Base-by-base conservation (phyloP, 2,113 vertebrate genomes). In the Amblyopsis rosae region DNA sequence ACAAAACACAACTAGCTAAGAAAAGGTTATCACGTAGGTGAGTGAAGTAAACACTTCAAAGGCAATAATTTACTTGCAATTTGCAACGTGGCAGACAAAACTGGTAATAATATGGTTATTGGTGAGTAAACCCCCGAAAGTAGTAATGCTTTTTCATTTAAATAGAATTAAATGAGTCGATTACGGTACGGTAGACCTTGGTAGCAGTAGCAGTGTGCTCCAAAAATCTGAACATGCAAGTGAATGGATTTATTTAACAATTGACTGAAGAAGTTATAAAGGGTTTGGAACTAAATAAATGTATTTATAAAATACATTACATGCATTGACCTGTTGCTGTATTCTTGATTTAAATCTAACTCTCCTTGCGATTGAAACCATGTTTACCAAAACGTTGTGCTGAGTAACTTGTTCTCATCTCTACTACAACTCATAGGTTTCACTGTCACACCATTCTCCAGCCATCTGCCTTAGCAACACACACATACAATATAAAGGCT, bases 11-110 rank as follows among this genome's bases (percentile, higher is more conserved):
- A 67, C 32, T 9, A 10, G 46, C 68, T 3, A 50, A 53, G 66
- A 41, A 67, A 62, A 85, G 84, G 79, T 86, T 82, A 71, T 48
- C 69, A 69, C 0, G 1, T 73, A 46, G 84, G 88, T 89, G 69
- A 85, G 88, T 85, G 13, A 2, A 6, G 12, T 5, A 1, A 4
- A 0, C 13, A n/a, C 15, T 17, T 17, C 12, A 13, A 5, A 3
- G 0, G 7, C n/a, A 48, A 15, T 1, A 7, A 0, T 13, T 3
- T 0, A 13, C 15, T n/a, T 45, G 3, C 11, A 9, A 16, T 16
- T 12, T 11, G 0, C 12, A 60, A 4, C 26, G 0, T 12, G 16
- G 1, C 12, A 1, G 35, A 41, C 4, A 6, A 61, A 11, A 15
- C 11, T 0, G 9, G 0, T 0, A 7, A 0, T 2, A 46, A 13